phyloP scores from a whole-genome alignment of 2,113 vertebrate genomes.

The Sinocyclocheilus anophthalmus region DNA sequence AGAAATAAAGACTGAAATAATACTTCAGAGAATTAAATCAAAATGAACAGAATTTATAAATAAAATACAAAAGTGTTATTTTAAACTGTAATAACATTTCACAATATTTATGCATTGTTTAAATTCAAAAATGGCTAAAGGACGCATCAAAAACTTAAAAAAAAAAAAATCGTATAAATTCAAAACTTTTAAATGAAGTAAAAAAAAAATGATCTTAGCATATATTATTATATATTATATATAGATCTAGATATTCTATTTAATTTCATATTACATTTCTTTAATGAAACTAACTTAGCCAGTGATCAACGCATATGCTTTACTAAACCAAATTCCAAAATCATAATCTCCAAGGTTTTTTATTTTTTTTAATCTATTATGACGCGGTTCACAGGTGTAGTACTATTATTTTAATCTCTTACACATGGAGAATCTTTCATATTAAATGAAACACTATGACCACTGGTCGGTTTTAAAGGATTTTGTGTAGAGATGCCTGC shows the following conservation, averaged over 20 bases:
- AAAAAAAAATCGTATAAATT: no score
- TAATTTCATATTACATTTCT: neutral
- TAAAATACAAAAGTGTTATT: neutral
- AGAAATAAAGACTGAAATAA: neutral
- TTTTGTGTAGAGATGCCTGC: neutral
- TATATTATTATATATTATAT: no score
- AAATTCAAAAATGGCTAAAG: no score
- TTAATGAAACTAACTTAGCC: no score
- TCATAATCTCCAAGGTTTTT: neutral
- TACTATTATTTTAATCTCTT: neutral
- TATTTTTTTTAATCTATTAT: neutral
- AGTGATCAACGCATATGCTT: neutral
- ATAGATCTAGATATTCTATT: no score
- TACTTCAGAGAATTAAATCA: neutral
- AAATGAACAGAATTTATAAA: neutral
- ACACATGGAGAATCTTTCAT: neutral
- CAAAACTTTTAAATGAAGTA: no score
- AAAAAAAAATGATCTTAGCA: no score
- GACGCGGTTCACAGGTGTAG: neutral
- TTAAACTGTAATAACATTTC: neutral
- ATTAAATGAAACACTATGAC: neutral
- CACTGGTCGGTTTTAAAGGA: conserved; percentile 4
- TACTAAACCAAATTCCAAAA: neutral
- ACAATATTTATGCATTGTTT: no score
- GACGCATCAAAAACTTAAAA: no score